phyloP scores from a whole-genome alignment of 1,140 invertebrate genomes.

The Euura lappo region DNA sequence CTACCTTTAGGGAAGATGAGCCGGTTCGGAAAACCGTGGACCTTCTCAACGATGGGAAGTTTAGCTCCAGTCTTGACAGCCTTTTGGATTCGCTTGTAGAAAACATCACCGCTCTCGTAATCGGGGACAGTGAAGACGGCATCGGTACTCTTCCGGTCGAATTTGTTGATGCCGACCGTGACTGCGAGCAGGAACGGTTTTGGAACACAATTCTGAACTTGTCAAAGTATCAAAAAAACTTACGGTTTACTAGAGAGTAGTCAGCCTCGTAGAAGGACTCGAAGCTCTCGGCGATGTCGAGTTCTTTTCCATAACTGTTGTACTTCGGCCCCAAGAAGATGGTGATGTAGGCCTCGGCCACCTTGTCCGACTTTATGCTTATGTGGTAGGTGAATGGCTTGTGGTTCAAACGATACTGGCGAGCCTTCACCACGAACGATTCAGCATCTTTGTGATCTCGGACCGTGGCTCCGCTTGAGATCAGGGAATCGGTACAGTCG shows the following conservation, averaged over 20 bases:
- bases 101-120: conserved; percentile 62
- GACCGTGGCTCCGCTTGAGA: conserved; percentile 48
- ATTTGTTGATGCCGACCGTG: conserved; percentile 52
- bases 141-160: conserved; percentile 54
- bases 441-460: conserved; percentile 51
- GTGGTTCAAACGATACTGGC: conserved; percentile 67
- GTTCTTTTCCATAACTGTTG: conserved; percentile 43
- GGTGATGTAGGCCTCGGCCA: conserved; percentile 53
- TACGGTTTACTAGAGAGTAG: conserved; percentile 52
- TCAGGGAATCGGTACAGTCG: conserved; percentile 50
- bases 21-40: conserved; percentile 53
- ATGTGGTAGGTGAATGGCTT: conserved; percentile 68
- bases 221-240: conserved; percentile 28
- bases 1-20: conserved; percentile 56
- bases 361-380: conserved; percentile 58
- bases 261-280: conserved; percentile 59
- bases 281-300: conserved; percentile 46
- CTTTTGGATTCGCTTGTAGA: conserved; percentile 58
- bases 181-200: conserved; percentile 43
- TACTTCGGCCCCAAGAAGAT: conserved; percentile 55
- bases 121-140: conserved; percentile 51
- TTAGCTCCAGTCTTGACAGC: conserved; percentile 45
- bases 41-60: conserved; percentile 22
- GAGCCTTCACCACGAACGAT: conserved; percentile 52
- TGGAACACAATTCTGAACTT: not conserved